phyloP scores from a whole-genome alignment of 2,113 vertebrate genomes.

The Lepus americanus region DNA sequence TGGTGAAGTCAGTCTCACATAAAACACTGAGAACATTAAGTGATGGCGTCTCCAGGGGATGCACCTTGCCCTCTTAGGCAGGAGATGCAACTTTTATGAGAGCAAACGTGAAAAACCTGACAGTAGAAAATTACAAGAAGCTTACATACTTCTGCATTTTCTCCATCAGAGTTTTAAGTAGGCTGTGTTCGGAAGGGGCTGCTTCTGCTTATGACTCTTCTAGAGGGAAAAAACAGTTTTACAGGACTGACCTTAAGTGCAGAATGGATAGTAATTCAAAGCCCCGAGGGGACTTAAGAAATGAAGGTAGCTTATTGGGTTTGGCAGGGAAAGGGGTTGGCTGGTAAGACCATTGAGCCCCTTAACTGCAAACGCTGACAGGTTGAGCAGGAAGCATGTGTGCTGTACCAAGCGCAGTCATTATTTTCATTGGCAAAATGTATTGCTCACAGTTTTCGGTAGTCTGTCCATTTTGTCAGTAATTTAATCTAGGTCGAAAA shows the following conservation, averaged over 20 bases:
- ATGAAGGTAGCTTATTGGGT: conserved; percentile 65
- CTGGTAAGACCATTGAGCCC: conserved; percentile 58
- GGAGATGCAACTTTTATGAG: conserved; percentile 64
- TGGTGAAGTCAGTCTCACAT: conserved; percentile 63
- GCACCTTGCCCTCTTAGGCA: conserved; percentile 22
- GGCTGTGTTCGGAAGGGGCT: conserved; percentile 28
- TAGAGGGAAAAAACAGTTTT: conserved; percentile 54
- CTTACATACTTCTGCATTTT: conserved; percentile 34
- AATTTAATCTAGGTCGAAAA: conserved; percentile 82
- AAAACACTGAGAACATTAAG: conserved; percentile 33
- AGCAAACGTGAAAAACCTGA: conserved; percentile 42
- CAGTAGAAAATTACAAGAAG: conserved; percentile 48
- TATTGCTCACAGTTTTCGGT: conserved; percentile 79
- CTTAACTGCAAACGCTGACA: conserved; percentile 73
- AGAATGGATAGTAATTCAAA: conserved; percentile 50
- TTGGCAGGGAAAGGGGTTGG: conserved; percentile 73
- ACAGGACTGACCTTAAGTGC: conserved; percentile 7
- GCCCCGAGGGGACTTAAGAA: conserved; percentile 61
- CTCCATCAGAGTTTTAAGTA: neutral
- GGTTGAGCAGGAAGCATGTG: conserved; percentile 64
- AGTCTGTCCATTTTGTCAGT: conserved; percentile 80
- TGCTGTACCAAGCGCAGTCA: conserved; percentile 68
- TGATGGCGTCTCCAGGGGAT: conserved; percentile 27
- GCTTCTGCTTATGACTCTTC: conserved; percentile 54
- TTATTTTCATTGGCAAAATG: conserved; percentile 72